Evolutionary conservation across 2,888 invertebrate species (phyloP).

Genomic region (Acleris literana): DNA sequence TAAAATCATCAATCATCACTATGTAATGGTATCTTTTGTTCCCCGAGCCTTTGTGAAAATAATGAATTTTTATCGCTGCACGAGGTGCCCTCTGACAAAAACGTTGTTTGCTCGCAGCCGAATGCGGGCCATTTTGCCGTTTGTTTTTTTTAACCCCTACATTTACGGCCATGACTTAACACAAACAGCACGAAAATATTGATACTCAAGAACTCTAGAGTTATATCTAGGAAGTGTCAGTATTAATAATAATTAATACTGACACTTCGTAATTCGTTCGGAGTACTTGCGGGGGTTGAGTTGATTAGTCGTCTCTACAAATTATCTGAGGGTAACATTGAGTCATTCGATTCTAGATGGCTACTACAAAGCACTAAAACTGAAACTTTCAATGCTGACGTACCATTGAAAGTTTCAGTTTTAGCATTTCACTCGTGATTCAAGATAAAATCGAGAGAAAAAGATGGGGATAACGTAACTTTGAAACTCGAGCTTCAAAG

Average conservation of each 20-base stretch:
- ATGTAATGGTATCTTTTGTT: conserved; percentile 37
- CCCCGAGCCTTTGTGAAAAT: conserved; percentile 41
- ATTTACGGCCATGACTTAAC: conserved; percentile 40
- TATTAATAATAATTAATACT: conserved; percentile 44
- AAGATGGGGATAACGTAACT: too few species aligned
- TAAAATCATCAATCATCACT: conserved; percentile 32
- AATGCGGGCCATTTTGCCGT: conserved; percentile 50
- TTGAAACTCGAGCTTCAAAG: too few species aligned
- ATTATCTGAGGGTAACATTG: conserved; percentile 14
- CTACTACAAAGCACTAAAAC: too few species aligned
- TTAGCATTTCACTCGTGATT: too few species aligned
- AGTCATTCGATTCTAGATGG: not conserved
- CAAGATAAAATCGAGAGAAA: too few species aligned
- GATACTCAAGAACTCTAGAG: conserved; percentile 45
- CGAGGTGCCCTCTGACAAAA: conserved; percentile 43
- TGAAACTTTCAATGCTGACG: too few species aligned
- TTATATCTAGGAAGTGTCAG: conserved; percentile 38
- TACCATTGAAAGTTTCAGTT: too few species aligned
- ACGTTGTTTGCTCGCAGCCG: conserved; percentile 51
- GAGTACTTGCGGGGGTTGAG: conserved; percentile 27
- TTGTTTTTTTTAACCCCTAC: conserved; percentile 47
- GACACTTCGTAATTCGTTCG: conserved; percentile 32
- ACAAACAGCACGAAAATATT: conserved; percentile 52
- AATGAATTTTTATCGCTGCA: conserved; percentile 42
- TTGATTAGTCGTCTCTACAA: conserved; percentile 14